These are phyloP conservation scores for Ochropleura leucogaster DNA, from an alignment of 2,888 invertebrate species.

Conservation along the genomic window DNA sequence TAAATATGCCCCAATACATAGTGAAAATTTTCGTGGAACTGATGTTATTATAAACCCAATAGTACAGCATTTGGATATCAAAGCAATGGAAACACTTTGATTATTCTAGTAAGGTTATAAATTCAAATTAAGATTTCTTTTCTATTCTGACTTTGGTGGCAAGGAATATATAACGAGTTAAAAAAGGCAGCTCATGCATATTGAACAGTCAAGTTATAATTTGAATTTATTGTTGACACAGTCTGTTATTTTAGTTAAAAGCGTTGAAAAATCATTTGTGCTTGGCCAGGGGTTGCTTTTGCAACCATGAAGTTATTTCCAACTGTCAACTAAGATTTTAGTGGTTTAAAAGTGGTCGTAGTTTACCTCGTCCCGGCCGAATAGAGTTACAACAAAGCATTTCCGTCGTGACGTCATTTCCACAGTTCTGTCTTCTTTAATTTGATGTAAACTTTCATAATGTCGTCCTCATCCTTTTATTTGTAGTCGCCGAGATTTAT, in stretches of 20 bases:
- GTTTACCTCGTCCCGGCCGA: conserved; percentile 67
- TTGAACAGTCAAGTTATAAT: conserved; percentile 53
- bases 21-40: neutral
- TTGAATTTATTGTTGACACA: conserved; percentile 63
- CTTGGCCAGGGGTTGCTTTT: conserved; percentile 2
- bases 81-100: conserved; percentile 11
- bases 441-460: conserved; percentile 63
- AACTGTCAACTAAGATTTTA: conserved; percentile 70
- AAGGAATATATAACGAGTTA: conserved; percentile 55
- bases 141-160: conserved; percentile 50
- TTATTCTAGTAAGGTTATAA: conserved; percentile 21
- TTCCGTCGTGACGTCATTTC: conserved; percentile 61
- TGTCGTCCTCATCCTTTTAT: conserved; percentile 53
- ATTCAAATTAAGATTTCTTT: conserved; percentile 34
- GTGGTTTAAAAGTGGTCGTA: conserved; percentile 63
- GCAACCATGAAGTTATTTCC: conserved; percentile 50
- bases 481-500: conserved; percentile 42
- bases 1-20: neutral
- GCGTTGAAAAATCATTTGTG: conserved; percentile 45
- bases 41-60: neutral
- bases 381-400: conserved; percentile 71
- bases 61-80: neutral
- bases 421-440: conserved; percentile 56
- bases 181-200: conserved; percentile 61
- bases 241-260: conserved; percentile 55